Base-by-base conservation (phyloP, 2,888 invertebrate genomes). In the Synanthedon formicaeformis region DNA sequence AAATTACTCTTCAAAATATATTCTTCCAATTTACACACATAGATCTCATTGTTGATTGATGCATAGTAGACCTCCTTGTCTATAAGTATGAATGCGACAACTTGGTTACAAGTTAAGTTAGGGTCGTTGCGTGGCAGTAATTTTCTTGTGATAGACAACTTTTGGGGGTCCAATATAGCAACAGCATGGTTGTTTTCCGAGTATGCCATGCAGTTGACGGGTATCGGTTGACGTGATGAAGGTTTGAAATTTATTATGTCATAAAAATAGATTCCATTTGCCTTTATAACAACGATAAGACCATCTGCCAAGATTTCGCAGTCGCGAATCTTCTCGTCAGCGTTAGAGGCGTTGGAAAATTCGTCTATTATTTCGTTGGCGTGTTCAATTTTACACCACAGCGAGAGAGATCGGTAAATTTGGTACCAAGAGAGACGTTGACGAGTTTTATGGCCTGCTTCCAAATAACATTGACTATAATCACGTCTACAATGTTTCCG, bases 391-490 rank as follows among this genome's bases (percentile, higher is more conserved):
- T 64, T 65, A 0, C 72, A 60, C 86, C 86, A 86, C 0, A 82
- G 62, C 0, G 69, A 55, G 0, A 86, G 52, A 0, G 80, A 79
- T 4, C 73, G 69, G 54, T 84, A 86, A 3, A 85, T 58, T 55
- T 78, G 61, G 51, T 62, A 75, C 78, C 79, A 83, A 0, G 57
- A 51, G 0, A 76, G 41, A 0, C 68, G 66, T 0, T 60, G 50
- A 0, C 61, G 61, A 0, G 72, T 55, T 48, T 80, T 82, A 2
- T 53, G 50, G 1, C 68, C 62, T 0, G 80, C 82, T 0, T 55
- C 51, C 45, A 56, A 49, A 40, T 67, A 78, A 0, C 73, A 53
- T 0, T 56, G 54, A 0, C 52, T 55, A 34, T 67, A 86, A 16
- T 86, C 81, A 0, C 41, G 50, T 53, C 58, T 57, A 54, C 83